Evolutionary conservation across 92 coral and sea anemone species (phyloP), one percentile per base, ranked within the genome.

Genomic region (Ricordea florida): DNA sequence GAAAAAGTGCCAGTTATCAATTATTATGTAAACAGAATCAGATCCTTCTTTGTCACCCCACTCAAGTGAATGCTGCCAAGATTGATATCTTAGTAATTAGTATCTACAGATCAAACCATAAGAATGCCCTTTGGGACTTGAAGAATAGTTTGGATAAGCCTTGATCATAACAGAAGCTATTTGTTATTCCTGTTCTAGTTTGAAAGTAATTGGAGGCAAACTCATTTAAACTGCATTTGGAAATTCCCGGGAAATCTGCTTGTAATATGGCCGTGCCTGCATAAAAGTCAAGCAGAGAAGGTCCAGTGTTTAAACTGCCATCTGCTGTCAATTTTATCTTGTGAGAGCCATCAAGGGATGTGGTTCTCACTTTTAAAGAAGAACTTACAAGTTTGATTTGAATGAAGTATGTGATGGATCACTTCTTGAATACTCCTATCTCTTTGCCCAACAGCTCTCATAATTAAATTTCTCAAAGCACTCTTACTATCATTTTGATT

Each of bases 391-490:
- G 53, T 50, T 76, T 62, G 0, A 62, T 37, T 31, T 55, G 49
- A 29, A 68, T 22, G 17, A 46, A 81, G 81, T 5, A 81, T 9
- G 2, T 80, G 80, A 23, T 72, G 86, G 80, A 80, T 61, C 2
- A 80, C 81, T 22, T 78, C 80, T 71, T 80, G 86, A 35, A 61
- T 52, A 36, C 86, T 67, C 72, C 71, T 41, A 28, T 62, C 86
- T 35, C 81, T 49, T 61, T 81, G 86, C 14, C 86, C 81, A 61
- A 81, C 79, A 29, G 86, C 81, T 40, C 28, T 81, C 60, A 72
- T 81, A 80, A 44, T 42, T 8, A 57, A 6, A 27, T 79, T 27
- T 44, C 46, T 56, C 17, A 56, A 23, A 22, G 57, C 26, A 10
- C 38, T 29, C 6, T 52, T 8, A 4, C 2, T 7, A 57, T 69